Percentiles rank a stretch among this genome's conserved stretches.
These are phyloP conservation scores for Matsumurasca onukii DNA, from an alignment of 1,140 invertebrate species.

Conservation along the genomic window DNA sequence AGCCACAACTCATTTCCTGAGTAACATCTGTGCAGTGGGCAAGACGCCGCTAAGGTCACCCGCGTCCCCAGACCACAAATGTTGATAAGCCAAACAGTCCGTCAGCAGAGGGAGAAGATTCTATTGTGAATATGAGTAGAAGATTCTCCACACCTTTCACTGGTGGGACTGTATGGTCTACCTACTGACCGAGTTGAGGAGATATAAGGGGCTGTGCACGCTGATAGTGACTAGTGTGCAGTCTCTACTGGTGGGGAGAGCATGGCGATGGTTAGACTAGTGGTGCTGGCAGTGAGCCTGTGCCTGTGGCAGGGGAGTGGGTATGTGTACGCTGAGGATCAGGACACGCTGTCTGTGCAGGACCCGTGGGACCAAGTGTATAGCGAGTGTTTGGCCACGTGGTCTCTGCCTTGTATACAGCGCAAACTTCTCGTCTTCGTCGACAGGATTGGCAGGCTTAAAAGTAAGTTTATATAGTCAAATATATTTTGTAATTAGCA, in stretches of 20 bases:
- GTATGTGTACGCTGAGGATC: background rate
- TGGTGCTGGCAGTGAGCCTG: background rate
- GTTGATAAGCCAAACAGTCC: too few species aligned
- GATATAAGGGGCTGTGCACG: slow-evolving; percentile 8
- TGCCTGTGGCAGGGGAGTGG: background rate
- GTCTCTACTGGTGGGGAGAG: background rate
- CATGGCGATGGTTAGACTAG: background rate
- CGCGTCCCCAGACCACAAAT: too few species aligned
- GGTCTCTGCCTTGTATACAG: slow-evolving; percentile 42
- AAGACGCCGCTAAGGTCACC: too few species aligned
- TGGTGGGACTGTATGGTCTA: slow-evolving; percentile 21
- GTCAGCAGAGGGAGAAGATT: background rate
- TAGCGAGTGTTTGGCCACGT: slow-evolving; percentile 37
- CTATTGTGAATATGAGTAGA: slow-evolving; percentile 10
- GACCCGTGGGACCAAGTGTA: slow-evolving; percentile 36
- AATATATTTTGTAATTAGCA: background rate
- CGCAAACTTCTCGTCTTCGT: slow-evolving; percentile 41
- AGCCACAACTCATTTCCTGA: too few species aligned
- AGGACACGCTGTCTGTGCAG: background rate
- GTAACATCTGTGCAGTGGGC: too few species aligned
- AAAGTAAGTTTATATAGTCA: slow-evolving; percentile 9
- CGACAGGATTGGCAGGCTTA: slow-evolving; percentile 30
- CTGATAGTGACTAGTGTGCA: background rate
- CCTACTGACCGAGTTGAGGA: slow-evolving; percentile 24
- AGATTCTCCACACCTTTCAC: slow-evolving; percentile 22